Evolutionary conservation across 2,113 vertebrate species (phyloP).

Genomic region (Hemicordylus capensis): DNA sequence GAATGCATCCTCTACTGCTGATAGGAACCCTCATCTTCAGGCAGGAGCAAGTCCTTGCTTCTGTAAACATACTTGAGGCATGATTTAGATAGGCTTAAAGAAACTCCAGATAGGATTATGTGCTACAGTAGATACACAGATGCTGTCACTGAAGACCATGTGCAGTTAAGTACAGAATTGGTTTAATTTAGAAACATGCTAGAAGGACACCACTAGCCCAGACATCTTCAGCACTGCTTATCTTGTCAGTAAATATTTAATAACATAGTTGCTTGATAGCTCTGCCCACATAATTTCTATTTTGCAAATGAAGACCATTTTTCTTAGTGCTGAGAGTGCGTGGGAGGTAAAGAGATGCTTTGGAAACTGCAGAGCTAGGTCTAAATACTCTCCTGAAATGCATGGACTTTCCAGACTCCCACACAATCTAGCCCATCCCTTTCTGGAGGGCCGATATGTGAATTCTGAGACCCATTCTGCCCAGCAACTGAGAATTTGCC

Average conservation of each 20-base stretch:
- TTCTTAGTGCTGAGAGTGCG: background rate
- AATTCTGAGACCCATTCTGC: background rate
- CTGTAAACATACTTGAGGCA: background rate
- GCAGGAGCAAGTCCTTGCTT: background rate
- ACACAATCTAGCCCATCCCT: background rate
- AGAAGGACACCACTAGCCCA: background rate
- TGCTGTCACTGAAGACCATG: background rate
- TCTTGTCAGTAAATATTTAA: constrained; percentile 24
- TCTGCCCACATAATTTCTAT: constrained; percentile 20
- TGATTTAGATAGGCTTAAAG: background rate
- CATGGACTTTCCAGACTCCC: background rate
- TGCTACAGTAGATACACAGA: background rate
- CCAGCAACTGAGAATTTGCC: no score
- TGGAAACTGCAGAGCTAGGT: background rate
- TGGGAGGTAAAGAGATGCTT: background rate
- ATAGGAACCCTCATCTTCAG: background rate
- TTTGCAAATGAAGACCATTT: background rate
- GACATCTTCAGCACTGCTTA: background rate
- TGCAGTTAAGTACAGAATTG: background rate
- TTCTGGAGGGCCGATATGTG: background rate
- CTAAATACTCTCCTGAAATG: background rate
- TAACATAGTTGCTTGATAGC: constrained; percentile 26
- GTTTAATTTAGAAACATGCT: background rate
- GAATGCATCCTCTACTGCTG: background rate
- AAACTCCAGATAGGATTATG: background rate